Base-by-base conservation (phyloP, 2,888 invertebrate genomes). In the Latheticus oryzae region DNA sequence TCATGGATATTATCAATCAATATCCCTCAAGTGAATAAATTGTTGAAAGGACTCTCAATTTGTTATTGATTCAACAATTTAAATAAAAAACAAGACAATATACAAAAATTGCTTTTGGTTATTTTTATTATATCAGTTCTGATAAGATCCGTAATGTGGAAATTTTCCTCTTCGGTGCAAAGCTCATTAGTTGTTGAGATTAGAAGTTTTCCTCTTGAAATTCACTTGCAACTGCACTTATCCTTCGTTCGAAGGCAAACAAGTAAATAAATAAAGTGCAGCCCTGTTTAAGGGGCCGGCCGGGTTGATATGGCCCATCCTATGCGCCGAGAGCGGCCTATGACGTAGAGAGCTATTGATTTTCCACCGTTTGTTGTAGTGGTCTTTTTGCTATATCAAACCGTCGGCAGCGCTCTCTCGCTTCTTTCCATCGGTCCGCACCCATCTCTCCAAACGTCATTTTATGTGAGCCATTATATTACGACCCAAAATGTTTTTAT, bases 261-360 rank as follows among this genome's bases (percentile, higher is more conserved):
- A 33, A 42, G 38, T 52, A 52, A 52, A 52, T 52, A 52, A 52
- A 42, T 42, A 42, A 42, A 52, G 24, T 42, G 52, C 52, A 52
- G 38, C 40, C 52, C 38, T 24, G 24, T 11, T 2, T n/a, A 11
- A 23, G 32, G 42, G 42, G 45, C 45, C 32, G 45, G 30, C 19
- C 28, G 28, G 28, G 38, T 26, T 19, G 45, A 35, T 50, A 40
- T 66, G 59, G 67, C 70, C 69, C 71, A 69, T 68, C 67, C 48
- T 55, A 55, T 61, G 61, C 63, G 63, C 63, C 42, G 57, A 38
- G 40, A 58, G 60, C 69, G 67, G 71, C 70, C 73, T 71, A 73
- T 76, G 76, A 76, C 76, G 76, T 76, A 72, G 71, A 69, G 70
- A 69, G 68, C 68, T 76, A 77, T 78, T 75, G 76, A 78, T 78